phyloP scores from a whole-genome alignment of 92 coral and sea anemone species.

The Umimayanthus chanpuru region DNA sequence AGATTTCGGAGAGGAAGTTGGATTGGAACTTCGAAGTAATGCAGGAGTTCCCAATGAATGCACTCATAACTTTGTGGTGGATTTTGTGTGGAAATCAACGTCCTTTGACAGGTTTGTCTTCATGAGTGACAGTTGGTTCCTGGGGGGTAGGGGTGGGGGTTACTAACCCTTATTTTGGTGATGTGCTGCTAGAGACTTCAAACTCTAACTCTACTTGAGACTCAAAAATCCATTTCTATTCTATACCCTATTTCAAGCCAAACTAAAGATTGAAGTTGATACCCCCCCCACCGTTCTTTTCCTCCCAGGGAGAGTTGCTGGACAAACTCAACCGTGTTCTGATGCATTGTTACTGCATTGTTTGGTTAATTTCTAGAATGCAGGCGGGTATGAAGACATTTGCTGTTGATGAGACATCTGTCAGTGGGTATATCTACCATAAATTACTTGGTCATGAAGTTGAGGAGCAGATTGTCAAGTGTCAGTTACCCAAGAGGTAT shows the following conservation, averaged over 20 bases:
- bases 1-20: constrained; percentile 99
- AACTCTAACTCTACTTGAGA: too few relatives aligned
- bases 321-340: too few relatives aligned
- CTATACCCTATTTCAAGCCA: too few relatives aligned
- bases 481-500: constrained; percentile 95
- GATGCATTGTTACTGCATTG: background rate
- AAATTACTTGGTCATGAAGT: constrained; percentile 98
- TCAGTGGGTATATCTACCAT: constrained; percentile 98
- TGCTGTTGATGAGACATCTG: constrained; percentile 99
- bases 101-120: constrained; percentile 92
- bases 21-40: constrained; percentile 96
- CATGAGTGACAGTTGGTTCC: background rate
- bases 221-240: too few relatives aligned
- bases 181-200: too few relatives aligned
- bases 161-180: too few relatives aligned
- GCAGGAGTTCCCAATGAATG: constrained; percentile 97
- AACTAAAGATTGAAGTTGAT: too few relatives aligned
- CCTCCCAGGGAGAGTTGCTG: too few relatives aligned
- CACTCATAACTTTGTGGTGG: constrained; percentile 98
- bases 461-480: constrained; percentile 98
- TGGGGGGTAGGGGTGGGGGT: too few relatives aligned
- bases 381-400: constrained; percentile 99
- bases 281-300: too few relatives aligned
- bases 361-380: constrained; percentile 66
- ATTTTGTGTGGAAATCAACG: constrained; percentile 99